Evolutionary conservation across 2,113 vertebrate species (phyloP).

Genomic region (Cephalophus harveyi): DNA sequence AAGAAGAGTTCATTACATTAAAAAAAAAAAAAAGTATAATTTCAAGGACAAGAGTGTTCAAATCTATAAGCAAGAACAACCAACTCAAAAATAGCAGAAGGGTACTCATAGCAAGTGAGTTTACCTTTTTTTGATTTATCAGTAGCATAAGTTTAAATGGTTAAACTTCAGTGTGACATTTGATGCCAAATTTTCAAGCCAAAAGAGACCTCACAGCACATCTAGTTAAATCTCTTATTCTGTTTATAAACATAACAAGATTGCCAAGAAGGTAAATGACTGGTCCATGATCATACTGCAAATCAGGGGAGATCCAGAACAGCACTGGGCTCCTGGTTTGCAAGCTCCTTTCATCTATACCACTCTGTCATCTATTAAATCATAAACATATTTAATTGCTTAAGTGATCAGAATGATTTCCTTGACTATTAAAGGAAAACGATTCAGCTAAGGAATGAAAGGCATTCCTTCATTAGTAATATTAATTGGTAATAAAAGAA

Average conservation of each 20-base stretch:
- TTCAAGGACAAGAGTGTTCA: slow-evolving; percentile 23
- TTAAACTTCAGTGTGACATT: neutral
- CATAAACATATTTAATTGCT: neutral
- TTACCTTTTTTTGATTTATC: neutral
- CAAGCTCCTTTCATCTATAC: neutral
- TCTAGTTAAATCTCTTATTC: neutral
- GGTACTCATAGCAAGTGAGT: neutral
- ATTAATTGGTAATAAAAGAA: neutral
- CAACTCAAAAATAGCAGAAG: neutral
- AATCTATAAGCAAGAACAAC: neutral
- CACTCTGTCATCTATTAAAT: neutral
- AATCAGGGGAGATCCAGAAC: neutral
- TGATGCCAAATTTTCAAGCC: neutral
- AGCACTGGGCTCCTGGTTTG: neutral
- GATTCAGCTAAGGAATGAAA: neutral
- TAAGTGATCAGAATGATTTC: neutral
- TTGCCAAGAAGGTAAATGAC: neutral
- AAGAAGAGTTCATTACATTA: slow-evolving; percentile 9
- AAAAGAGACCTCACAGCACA: neutral
- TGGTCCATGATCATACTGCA: neutral
- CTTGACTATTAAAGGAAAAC: neutral
- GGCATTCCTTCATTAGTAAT: neutral
- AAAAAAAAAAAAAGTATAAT: neutral
- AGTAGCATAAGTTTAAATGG: neutral
- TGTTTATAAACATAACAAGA: neutral